Conservation (phyloP, 2,797 vertebrate genomes). For the Coracias cyanogaster region DNA sequence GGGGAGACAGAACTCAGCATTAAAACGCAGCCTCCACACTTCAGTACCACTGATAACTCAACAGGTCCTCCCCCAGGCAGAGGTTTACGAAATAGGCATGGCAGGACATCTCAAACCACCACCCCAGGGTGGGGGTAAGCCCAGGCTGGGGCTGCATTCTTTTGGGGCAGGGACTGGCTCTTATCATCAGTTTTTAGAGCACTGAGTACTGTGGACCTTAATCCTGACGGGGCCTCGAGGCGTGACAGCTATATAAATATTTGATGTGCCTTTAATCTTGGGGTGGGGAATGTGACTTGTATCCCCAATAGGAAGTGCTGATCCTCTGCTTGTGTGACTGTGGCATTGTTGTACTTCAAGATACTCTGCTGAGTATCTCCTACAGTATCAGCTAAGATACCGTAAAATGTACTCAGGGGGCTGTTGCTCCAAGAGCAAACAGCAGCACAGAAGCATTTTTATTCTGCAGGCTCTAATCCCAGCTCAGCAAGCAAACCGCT, state of each 20-base stretch:
- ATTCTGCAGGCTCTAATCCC: background rate
- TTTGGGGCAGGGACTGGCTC: background rate
- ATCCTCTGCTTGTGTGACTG: background rate
- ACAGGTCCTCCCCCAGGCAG: background rate
- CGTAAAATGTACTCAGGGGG: background rate
- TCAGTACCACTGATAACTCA: background rate
- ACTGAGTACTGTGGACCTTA: background rate
- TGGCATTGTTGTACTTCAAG: background rate
- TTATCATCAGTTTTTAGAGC: background rate
- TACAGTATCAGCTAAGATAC: background rate
- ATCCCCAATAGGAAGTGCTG: background rate
- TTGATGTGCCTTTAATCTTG: conserved; percentile 28
- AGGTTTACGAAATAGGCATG: background rate
- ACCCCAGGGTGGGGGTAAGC: background rate
- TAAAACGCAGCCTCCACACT: background rate
- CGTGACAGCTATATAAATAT: conserved; percentile 43
- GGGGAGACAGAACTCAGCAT: background rate
- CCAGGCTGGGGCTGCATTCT: background rate
- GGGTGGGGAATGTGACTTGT: background rate
- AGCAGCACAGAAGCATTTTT: background rate
- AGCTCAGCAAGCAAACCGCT: background rate
- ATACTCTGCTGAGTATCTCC: background rate
- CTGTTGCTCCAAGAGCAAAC: background rate
- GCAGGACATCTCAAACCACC: background rate
- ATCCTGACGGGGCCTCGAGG: conserved; percentile 22